These are phyloP conservation scores for Periophthalmodon schlosseri DNA, from an alignment of 2,113 vertebrate species.

Conservation along the genomic window DNA sequence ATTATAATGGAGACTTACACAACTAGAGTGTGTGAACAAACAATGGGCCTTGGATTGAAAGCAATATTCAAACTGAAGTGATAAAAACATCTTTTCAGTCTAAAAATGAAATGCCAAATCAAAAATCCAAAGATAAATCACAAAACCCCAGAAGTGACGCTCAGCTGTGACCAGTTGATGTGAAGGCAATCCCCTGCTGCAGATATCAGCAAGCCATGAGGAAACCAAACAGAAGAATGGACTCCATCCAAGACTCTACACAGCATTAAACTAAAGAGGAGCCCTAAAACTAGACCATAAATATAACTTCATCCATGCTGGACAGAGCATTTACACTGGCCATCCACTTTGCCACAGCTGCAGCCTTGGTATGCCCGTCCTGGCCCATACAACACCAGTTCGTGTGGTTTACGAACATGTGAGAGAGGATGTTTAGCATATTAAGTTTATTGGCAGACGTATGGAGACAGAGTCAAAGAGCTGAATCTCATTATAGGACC, in stretches of 20 bases:
- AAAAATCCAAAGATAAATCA: background rate
- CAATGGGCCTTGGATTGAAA: background rate
- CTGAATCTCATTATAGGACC: slow-evolving; percentile 80
- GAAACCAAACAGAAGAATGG: background rate
- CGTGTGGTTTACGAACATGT: slow-evolving; percentile 14
- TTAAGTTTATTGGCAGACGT: slow-evolving; percentile 82
- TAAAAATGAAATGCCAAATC: background rate
- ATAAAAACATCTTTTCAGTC: background rate
- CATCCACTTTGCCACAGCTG: background rate
- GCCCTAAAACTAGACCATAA: background rate
- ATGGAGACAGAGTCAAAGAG: slow-evolving; percentile 68
- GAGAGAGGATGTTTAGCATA: slow-evolving; percentile 60
- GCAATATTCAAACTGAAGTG: background rate
- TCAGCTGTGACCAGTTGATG: background rate
- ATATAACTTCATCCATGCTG: background rate
- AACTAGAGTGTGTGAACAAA: background rate
- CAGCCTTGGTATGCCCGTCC: background rate
- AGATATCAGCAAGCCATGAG: background rate
- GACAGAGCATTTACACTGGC: background rate
- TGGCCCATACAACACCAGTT: background rate
- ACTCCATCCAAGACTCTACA: background rate
- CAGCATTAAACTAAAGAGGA: background rate
- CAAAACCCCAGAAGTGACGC: background rate
- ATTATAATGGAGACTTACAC: background rate
- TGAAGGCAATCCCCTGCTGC: background rate